Conservation (phyloP, 1,140 invertebrate species). For the Drosophila tristis region DNA sequence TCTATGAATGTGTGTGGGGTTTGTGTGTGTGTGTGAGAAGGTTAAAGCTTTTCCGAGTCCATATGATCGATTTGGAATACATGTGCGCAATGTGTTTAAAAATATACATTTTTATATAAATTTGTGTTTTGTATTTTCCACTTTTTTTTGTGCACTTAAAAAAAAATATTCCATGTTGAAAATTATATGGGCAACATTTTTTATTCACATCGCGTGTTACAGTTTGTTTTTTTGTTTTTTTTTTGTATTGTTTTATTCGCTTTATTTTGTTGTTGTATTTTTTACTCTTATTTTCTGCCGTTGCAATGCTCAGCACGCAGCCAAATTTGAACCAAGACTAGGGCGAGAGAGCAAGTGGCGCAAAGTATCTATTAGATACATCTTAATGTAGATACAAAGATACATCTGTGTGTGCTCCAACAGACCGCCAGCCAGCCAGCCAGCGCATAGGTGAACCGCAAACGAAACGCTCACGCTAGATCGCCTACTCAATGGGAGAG, state of each 20-base stretch:
- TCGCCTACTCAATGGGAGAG: slow-evolving; percentile 41
- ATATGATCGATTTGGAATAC: slow-evolving; percentile 16
- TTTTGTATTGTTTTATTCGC: slow-evolving; percentile 1
- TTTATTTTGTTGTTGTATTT: not conserved
- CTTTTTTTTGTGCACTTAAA: slow-evolving; percentile 28
- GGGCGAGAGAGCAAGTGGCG: slow-evolving; percentile 16
- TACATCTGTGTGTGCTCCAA: slow-evolving; percentile 11
- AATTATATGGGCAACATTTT: slow-evolving; percentile 1
- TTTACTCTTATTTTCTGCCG: slow-evolving; percentile 15
- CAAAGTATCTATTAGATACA: slow-evolving; percentile 47
- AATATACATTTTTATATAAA: too few species aligned
- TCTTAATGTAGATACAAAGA: slow-evolving; percentile 14
- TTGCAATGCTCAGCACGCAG: slow-evolving; percentile 14
- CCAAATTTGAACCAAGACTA: slow-evolving; percentile 32
- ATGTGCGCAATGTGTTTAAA: not conserved
- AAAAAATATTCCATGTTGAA: slow-evolving; percentile 21
- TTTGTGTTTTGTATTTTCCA: slow-evolving; percentile 16
- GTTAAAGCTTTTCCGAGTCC: slow-evolving; percentile 12
- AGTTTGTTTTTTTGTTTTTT: slow-evolving; percentile 4
- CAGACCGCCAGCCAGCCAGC: not conserved
- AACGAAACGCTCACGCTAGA: slow-evolving; percentile 16
- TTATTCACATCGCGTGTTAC: slow-evolving; percentile 25
- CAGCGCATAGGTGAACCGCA: slow-evolving; percentile 22
- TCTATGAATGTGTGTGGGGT: not conserved
- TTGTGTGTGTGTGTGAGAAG: slow-evolving; percentile 3